Evolutionary conservation across 2,797 vertebrate genomes (phyloP).

Genomic region (Odontamblyopus rebecca): DNA sequence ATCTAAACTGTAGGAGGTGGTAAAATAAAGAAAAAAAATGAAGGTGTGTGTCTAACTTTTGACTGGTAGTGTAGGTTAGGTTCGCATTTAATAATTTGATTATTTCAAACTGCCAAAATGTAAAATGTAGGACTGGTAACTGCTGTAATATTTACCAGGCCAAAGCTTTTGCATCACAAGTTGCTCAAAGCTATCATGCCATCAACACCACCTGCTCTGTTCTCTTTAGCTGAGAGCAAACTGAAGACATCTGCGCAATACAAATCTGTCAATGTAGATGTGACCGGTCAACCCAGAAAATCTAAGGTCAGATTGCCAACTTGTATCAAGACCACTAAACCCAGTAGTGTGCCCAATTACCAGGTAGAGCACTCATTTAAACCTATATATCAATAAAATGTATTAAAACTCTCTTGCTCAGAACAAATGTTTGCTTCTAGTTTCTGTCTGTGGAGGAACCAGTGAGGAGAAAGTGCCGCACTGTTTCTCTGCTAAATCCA

Average conservation of each 20-base stretch:
- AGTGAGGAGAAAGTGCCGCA: slow-evolving; percentile 77
- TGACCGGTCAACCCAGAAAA: slow-evolving; percentile 73
- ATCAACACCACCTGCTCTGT: background rate
- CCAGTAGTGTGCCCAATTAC: slow-evolving; percentile 70
- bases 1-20: too few species aligned
- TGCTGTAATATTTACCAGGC: too few species aligned
- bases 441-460: slow-evolving; percentile 75
- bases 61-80: too few species aligned
- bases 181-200: background rate
- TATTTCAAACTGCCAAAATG: too few species aligned
- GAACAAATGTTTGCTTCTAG: slow-evolving; percentile 20
- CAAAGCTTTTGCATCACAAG: too few species aligned
- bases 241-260: slow-evolving; percentile 14
- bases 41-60: too few species aligned
- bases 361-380: slow-evolving; percentile 69
- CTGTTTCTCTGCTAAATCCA: slow-evolving; percentile 65
- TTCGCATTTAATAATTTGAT: too few species aligned
- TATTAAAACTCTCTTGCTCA: too few species aligned
- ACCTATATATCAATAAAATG: background rate
- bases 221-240: slow-evolving; percentile 34
- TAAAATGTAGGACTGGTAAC: too few species aligned
- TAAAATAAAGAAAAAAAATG: too few species aligned
- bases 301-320: slow-evolving; percentile 75
- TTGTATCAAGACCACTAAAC: slow-evolving; percentile 73
- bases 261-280: slow-evolving; percentile 70